Evolutionary conservation across 2,797 vertebrate genomes (phyloP).

Genomic region (Sebastes taczanowskii): DNA sequence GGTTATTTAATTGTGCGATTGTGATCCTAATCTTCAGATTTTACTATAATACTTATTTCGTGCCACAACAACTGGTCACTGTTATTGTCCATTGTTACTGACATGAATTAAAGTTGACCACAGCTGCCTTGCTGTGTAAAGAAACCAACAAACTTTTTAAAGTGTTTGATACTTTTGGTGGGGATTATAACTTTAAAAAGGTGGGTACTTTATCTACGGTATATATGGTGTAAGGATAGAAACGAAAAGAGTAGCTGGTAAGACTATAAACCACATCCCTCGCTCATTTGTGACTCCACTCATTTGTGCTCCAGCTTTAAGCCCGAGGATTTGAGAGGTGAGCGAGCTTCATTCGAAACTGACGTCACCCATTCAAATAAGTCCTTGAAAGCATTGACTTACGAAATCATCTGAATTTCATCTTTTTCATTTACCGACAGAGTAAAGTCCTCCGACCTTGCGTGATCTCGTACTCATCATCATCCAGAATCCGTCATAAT

Average conservation of each 20-base stretch:
- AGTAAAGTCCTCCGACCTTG: slow-evolving; percentile 44
- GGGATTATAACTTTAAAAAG: neutral
- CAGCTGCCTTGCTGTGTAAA: neutral
- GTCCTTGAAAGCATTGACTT: slow-evolving; percentile 54
- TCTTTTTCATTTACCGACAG: slow-evolving; percentile 31
- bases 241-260: neutral
- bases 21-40: neutral
- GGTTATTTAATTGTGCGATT: neutral
- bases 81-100: neutral
- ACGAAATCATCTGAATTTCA: slow-evolving; percentile 42
- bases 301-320: slow-evolving; percentile 6
- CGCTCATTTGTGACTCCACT: neutral
- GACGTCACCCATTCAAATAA: slow-evolving; percentile 40
- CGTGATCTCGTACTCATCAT: slow-evolving; percentile 36
- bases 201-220: neutral
- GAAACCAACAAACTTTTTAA: too few species aligned
- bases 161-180: neutral
- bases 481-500: slow-evolving; percentile 40
- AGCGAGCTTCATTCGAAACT: neutral
- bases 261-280: neutral
- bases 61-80: neutral
- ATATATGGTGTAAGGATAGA: neutral
- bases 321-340: slow-evolving; percentile 7
- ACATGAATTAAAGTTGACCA: neutral
- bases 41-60: neutral